Conservation (phyloP, 2,113 vertebrate species). For the Phasianus colchicus region DNA sequence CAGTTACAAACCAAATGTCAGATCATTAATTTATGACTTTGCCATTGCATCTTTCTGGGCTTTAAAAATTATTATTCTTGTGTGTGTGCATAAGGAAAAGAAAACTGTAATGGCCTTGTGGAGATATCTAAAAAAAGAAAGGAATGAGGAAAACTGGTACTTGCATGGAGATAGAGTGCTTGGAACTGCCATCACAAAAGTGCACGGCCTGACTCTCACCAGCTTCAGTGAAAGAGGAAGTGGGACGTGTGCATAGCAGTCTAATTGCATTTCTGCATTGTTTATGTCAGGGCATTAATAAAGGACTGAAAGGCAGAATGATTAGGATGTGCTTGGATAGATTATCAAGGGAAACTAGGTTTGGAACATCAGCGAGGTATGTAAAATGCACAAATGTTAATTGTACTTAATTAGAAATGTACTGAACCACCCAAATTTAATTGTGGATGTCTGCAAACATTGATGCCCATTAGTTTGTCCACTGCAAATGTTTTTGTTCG, state of each 20-base stretch:
- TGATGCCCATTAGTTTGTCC: slow-evolving; percentile 58
- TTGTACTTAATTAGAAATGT: slow-evolving; percentile 75
- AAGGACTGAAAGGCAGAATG: slow-evolving; percentile 48
- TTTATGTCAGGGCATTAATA: slow-evolving; percentile 62
- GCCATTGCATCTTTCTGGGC: accelerated
- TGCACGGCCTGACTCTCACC: neutral
- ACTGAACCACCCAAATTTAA: slow-evolving; percentile 69
- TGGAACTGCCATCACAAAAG: neutral
- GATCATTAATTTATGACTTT: neutral
- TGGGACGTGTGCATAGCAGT: slow-evolving; percentile 12
- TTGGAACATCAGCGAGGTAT: slow-evolving; percentile 53
- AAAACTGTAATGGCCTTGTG: neutral
- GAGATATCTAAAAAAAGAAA: neutral
- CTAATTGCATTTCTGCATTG: slow-evolving; percentile 74
- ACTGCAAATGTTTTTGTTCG: slow-evolving; percentile 7
- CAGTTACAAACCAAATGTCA: neutral
- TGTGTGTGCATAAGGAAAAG: neutral
- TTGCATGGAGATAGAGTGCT: neutral
- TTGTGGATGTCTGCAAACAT: slow-evolving; percentile 35
- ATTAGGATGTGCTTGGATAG: slow-evolving; percentile 63
- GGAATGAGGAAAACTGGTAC: neutral
- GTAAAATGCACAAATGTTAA: slow-evolving; percentile 65
- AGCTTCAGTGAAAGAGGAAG: neutral
- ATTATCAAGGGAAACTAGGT: slow-evolving; percentile 31
- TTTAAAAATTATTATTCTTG: neutral